Percentiles rank a stretch among this genome's conserved stretches.
Evolutionary conservation across 92 coral and sea anemone genomes (phyloP).

Genomic region (Epizoanthus illoricatus): DNA sequence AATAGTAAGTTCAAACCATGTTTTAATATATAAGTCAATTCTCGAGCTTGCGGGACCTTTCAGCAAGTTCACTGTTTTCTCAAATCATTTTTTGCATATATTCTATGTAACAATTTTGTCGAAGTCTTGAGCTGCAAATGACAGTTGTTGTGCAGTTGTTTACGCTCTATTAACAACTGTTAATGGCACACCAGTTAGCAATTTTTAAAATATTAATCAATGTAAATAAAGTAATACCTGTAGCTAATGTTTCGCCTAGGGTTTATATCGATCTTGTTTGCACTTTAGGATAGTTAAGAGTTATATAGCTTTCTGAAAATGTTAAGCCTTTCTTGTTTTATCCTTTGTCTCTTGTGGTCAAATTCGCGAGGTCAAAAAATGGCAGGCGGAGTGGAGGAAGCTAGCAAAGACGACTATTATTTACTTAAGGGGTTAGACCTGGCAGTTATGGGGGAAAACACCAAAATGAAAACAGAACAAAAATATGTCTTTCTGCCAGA

Average conservation of each 20-base stretch:
- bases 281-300: neutral
- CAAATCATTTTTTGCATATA: neutral
- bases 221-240: conserved; percentile 13
- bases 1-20: neutral
- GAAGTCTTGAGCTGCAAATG: neutral
- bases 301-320: neutral
- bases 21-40: neutral
- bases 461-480: neutral
- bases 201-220: conserved; percentile 31
- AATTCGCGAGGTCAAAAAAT: neutral
- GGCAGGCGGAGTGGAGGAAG: conserved; percentile 14
- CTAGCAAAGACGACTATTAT: conserved; percentile 4
- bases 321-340: neutral
- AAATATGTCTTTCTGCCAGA: conserved; percentile 27
- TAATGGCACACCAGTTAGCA: conserved; percentile 22
- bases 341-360: conserved; percentile 7
- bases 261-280: neutral
- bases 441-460: conserved; percentile 26
- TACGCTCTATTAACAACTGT: neutral
- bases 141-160: neutral
- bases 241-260: neutral
- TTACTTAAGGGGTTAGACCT: conserved; percentile 24
- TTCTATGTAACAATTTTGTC: neutral
- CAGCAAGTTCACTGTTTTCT: neutral
- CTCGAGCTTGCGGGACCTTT: neutral